Base-by-base conservation (phyloP, 2,113 vertebrate genomes). In the Zosterops hypoxanthus region DNA sequence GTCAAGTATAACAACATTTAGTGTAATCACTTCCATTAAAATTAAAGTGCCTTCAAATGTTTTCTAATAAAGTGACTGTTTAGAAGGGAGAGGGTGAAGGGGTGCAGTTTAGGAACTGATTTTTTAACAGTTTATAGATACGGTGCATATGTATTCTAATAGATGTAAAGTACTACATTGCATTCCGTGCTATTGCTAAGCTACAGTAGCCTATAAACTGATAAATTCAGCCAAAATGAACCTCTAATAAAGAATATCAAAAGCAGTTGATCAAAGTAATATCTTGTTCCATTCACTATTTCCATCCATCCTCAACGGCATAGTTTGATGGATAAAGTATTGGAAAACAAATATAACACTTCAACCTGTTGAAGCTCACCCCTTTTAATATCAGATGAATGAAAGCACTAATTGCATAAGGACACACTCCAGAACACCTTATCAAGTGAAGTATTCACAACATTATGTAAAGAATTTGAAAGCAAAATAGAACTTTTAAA, bases 141-240 rank as follows among this genome's bases (percentile, higher is more conserved):
- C 5, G 4, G 60, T 96, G 85, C 76, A 47, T 77, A 82, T 66
- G 86, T 92, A 75, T 94, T 92, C 52, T 93, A 96, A 90, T 77
- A 97, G 92, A 94, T 96, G 87, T 94, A 83, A 93, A 91, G 63
- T 84, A 93, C 86, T 91, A 93, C 86, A 50, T 79, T 93, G 90
- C 95, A 94, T 96, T 97, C 86, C 73, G 13, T 85, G 88, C 93
- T 95, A 95, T 96, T 91, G 78, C 71, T 96, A 93, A 95, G 79
- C 87, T 90, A 94, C 47, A 92, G 90, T 90, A 93, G 64, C 85
- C 78, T 92, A 88, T 72, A 95, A 91, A 94, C 90, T 87, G 85
- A 94, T 84, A 97, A 94, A 95, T 80, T 92, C 86, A 95, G 73
- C 66, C 78, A 96, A 94, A 88, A 89, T 90, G 28, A 95, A 93